Percentiles rank a stretch among this genome's conserved stretches.
Evolutionary conservation across 2,113 vertebrate species (phyloP).

Genomic region (Peromyscus californicus): DNA sequence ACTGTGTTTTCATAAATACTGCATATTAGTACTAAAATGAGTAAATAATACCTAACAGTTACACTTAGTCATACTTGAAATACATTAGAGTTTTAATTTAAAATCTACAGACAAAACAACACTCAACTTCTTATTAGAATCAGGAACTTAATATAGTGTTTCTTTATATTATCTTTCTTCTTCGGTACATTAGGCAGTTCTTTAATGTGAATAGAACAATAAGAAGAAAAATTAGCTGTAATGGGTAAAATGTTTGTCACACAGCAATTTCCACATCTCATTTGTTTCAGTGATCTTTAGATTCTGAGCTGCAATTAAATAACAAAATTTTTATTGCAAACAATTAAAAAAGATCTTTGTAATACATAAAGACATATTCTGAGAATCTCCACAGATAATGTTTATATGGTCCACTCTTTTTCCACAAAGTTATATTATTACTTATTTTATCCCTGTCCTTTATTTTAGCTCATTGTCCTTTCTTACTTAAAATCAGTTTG

Average conservation of each 20-base stretch:
- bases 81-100: conserved; percentile 37
- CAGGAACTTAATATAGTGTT: not conserved
- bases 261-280: not conserved
- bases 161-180: not conserved
- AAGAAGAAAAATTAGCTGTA: conserved; percentile 14
- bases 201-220: conserved; percentile 13
- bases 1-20: not conserved
- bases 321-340: not conserved
- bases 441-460: not conserved
- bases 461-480: not conserved
- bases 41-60: not conserved
- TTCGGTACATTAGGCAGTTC: not conserved
- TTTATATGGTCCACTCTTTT: not conserved
- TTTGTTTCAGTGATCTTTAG: not conserved
- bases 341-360: not conserved
- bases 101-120: not conserved
- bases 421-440: not conserved
- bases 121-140: not conserved
- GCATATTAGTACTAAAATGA: not conserved
- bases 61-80: not conserved
- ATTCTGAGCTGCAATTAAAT: not conserved
- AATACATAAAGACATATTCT: not conserved
- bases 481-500: no score
- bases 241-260: conserved; percentile 35
- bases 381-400: not conserved